phyloP scores from a whole-genome alignment of 2,113 vertebrate species.

The Garra rufa region DNA sequence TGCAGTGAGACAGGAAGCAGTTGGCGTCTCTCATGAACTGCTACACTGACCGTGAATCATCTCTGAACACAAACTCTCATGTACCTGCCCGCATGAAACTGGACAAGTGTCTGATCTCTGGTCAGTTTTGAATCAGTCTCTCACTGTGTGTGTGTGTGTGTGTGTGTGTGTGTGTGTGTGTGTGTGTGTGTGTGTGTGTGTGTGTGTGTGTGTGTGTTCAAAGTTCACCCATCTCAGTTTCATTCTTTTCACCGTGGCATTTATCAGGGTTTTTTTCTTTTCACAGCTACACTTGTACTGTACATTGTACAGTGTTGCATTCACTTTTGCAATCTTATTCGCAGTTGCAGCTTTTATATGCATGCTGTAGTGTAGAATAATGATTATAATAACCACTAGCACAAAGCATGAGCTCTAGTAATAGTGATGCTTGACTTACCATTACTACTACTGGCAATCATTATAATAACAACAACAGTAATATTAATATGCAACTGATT shows the following conservation, averaged over 20 bases:
- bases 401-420: neutral
- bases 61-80: neutral
- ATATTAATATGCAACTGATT: neutral
- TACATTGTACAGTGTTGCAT: neutral
- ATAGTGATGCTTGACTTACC: neutral
- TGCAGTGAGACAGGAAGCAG: conserved; percentile 22
- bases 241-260: neutral
- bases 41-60: neutral
- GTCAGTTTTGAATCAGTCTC: neutral
- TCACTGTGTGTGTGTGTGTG: neutral
- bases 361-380: neutral
- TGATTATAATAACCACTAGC: neutral
- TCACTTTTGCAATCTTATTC: neutral
- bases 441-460: neutral
- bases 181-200: neutral
- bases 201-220: neutral
- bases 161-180: too few species aligned
- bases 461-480: neutral
- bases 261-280: neutral
- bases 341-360: neutral
- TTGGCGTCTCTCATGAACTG: neutral
- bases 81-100: neutral
- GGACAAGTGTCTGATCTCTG: neutral
- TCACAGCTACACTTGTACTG: neutral
- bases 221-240: neutral